Conservation (phyloP, 2,888 invertebrate genomes). For the Campoplex capitator region DNA sequence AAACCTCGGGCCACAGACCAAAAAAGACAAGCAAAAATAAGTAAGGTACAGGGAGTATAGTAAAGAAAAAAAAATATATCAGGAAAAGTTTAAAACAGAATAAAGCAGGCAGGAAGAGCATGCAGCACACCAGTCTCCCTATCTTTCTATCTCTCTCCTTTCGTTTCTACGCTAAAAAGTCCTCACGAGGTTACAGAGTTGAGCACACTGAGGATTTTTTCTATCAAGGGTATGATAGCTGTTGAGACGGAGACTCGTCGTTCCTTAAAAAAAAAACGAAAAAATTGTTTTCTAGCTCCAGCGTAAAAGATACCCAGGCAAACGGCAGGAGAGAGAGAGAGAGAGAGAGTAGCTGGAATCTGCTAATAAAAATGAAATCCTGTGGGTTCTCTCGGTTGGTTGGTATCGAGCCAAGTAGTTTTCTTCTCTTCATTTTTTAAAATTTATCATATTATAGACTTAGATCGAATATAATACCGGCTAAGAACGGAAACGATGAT, state of each 20-base stretch:
- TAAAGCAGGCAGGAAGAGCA: conserved; percentile 53
- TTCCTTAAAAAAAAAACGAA: conserved; percentile 27
- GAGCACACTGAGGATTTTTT: conserved; percentile 40
- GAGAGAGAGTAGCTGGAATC: conserved; percentile 59
- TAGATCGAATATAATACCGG: conserved; percentile 39
- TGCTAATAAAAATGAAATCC: conserved; percentile 69
- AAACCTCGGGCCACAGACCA: conserved; percentile 35
- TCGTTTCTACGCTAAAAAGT: conserved; percentile 26
- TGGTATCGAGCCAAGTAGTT: conserved; percentile 70
- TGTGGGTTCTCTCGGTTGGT: conserved; percentile 61
- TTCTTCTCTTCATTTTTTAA: conserved; percentile 20
- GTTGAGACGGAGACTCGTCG: conserved; percentile 28
- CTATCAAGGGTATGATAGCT: conserved; percentile 7
- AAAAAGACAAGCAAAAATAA: conserved; percentile 46
- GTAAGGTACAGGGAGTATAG: conserved; percentile 2
- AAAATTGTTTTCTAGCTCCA: conserved; percentile 25
- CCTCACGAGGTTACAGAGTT: conserved; percentile 44
- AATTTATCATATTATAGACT: conserved; percentile 52
- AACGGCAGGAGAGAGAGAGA: conserved; percentile 45
- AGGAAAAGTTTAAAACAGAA: conserved; percentile 53
- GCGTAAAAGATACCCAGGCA: conserved; percentile 25
- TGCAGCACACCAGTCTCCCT: conserved; percentile 21
- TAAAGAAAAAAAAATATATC: conserved; percentile 24
- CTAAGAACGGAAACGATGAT: conserved; percentile 58
- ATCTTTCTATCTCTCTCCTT: conserved; percentile 61